Conservation (phyloP, 2,888 invertebrate species). For the Smittia aterrima region DNA sequence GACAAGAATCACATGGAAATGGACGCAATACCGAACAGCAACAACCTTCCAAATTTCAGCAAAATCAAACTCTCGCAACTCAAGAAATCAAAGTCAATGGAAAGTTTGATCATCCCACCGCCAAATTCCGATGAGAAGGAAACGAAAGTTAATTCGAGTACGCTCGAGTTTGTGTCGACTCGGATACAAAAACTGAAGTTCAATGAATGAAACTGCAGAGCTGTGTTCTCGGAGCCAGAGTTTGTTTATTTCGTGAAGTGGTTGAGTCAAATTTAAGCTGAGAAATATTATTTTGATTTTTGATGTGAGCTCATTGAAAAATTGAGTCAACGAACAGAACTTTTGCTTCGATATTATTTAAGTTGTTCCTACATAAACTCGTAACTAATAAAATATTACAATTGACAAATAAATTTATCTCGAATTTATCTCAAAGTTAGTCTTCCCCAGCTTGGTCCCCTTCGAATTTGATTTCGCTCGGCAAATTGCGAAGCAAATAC, state of each 20-base stretch:
- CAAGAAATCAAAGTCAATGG: slow-evolving; percentile 29
- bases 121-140: background rate
- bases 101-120: background rate
- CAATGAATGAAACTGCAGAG: slow-evolving; percentile 11
- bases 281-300: too few relatives aligned
- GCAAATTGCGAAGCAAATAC: background rate
- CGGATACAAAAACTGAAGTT: slow-evolving; percentile 26
- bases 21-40: too few relatives aligned
- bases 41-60: background rate
- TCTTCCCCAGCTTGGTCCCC: background rate
- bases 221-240: too few relatives aligned
- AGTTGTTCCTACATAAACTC: too few relatives aligned
- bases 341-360: background rate
- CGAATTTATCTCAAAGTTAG: background rate
- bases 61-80: slow-evolving; percentile 23
- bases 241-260: too few relatives aligned
- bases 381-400: too few relatives aligned
- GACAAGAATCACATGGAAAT: background rate
- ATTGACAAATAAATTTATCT: too few relatives aligned
- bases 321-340: background rate
- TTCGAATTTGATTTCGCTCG: background rate
- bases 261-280: too few relatives aligned
- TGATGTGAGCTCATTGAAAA: background rate
- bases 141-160: background rate
- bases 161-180: slow-evolving; percentile 2